Percentiles rank a stretch among this genome's conserved stretches.
Conservation (phyloP, 2,888 invertebrate species). For the Rotaria magnacalcarata region DNA sequence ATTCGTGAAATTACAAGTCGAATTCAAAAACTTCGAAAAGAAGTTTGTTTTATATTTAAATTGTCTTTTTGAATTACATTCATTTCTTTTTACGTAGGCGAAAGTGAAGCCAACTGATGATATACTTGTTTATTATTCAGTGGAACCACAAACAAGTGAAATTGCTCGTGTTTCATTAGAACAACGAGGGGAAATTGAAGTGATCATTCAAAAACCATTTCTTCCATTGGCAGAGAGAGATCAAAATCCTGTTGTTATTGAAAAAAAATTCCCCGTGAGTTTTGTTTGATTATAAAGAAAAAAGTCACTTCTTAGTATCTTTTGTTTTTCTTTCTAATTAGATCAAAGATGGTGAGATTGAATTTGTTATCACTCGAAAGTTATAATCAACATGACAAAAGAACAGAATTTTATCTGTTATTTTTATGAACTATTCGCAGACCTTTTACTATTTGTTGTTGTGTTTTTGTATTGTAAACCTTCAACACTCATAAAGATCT, state of each 20-base stretch:
- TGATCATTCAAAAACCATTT: slow-evolving; percentile 41
- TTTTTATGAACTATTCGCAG: too few relatives aligned
- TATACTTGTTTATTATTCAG: slow-evolving; percentile 42
- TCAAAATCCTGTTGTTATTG: not conserved
- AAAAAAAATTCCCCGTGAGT: not conserved
- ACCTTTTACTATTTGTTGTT: too few relatives aligned
- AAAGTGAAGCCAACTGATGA: slow-evolving; percentile 45
- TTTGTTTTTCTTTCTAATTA: not conserved
- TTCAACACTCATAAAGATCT: too few relatives aligned
- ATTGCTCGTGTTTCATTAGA: slow-evolving; percentile 19
- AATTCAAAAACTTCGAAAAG: slow-evolving; percentile 89
- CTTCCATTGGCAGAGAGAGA: not conserved
- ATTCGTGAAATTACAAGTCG: slow-evolving; percentile 91
- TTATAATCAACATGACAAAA: too few relatives aligned
- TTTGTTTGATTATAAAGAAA: not conserved
- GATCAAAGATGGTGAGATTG: slow-evolving; percentile 32
- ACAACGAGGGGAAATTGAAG: slow-evolving; percentile 37
- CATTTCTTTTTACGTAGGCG: not conserved
- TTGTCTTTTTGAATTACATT: not conserved
- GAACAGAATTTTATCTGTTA: too few relatives aligned
- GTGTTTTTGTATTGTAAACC: too few relatives aligned
- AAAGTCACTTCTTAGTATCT: too few relatives aligned
- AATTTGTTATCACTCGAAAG: not conserved
- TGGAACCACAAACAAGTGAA: slow-evolving; percentile 38
- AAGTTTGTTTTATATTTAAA: slow-evolving; percentile 58